Conservation (phyloP, 2,888 invertebrate species). For the Tipula helvola region DNA sequence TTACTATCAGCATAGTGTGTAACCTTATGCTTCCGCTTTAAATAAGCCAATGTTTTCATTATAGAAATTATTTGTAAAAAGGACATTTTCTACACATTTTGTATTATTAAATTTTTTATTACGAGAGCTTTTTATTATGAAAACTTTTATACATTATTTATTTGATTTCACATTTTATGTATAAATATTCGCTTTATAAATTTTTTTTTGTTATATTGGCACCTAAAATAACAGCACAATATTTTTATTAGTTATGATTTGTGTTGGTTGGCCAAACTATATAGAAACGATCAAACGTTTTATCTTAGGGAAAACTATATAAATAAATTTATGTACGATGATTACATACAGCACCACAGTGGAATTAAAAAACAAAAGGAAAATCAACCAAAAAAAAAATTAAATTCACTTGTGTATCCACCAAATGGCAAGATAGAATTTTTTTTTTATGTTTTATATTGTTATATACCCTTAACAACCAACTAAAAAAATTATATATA, state of each 20-base stretch:
- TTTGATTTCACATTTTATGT: background rate
- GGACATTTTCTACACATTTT: background rate
- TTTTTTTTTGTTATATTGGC: background rate
- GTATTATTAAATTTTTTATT: background rate
- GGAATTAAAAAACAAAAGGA: background rate
- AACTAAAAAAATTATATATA: background rate
- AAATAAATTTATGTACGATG: background rate
- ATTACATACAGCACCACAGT: background rate
- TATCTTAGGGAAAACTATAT: background rate
- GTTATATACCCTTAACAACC: background rate
- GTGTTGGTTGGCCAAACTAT: background rate
- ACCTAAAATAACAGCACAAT: background rate
- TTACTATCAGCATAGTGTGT: background rate
- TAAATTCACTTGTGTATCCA: conserved; percentile 8
- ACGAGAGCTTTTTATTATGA: background rate
- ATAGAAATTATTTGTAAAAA: background rate
- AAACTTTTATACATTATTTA: background rate
- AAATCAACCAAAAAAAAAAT: background rate
- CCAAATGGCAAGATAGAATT: background rate
- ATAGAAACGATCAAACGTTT: background rate
- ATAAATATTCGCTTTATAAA: background rate
- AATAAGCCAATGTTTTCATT: background rate
- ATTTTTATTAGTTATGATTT: background rate
- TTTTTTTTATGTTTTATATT: background rate
- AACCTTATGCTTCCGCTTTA: background rate